Evolutionary conservation across 2,888 invertebrate species (phyloP), one percentile per base, ranked within the genome.

Genomic region (Melanostoma mellinum): DNA sequence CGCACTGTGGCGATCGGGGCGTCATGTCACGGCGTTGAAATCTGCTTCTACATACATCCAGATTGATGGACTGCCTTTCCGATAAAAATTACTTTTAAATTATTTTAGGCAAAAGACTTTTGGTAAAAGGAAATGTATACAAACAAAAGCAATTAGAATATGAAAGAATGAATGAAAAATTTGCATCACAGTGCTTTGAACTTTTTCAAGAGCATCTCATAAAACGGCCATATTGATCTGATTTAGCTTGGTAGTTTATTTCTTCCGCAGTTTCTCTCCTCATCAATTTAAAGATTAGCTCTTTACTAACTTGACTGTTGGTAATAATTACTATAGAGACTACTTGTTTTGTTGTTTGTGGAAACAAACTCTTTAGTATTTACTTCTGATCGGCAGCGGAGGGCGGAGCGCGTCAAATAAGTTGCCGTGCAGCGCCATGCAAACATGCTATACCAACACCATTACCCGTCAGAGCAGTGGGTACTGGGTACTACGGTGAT

Each of bases 251-350:
- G 40, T 35, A 60, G 6, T 40, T 36, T 40, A 2, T 53, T 48
- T 61, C 52, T 61, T 68, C 61, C 53, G 67, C 38, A 33, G 44
- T 61, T 56, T 74, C 68, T 69, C 50, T 74, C 68, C 74, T 69
- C 4, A 32, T 4, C 10, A 6, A n/a, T 33, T 40, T n/a, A 58
- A 10, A 58, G 20, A 4, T 35, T 35, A 52, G 74, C 75, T 65
- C 75, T 73, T 71, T 44, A 9, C 30, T 46, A 20, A 20, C 20
- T 20, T 20, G 1, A 20, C 20, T 20, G 20, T 20, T 8, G 10
- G 9, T 30, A 61, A 46, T 46, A 6, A 35, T n/a, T 38, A 33
- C 9, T 32, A 6, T 10, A 3, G 2, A 30, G 30, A 32, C 20
- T 30, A 32, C 33, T 46, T 61, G 60, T 50, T 40, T 32, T 63